These are phyloP conservation scores for Myripristis murdjan DNA, from an alignment of 2,797 vertebrate genomes.

Conservation along the genomic window DNA sequence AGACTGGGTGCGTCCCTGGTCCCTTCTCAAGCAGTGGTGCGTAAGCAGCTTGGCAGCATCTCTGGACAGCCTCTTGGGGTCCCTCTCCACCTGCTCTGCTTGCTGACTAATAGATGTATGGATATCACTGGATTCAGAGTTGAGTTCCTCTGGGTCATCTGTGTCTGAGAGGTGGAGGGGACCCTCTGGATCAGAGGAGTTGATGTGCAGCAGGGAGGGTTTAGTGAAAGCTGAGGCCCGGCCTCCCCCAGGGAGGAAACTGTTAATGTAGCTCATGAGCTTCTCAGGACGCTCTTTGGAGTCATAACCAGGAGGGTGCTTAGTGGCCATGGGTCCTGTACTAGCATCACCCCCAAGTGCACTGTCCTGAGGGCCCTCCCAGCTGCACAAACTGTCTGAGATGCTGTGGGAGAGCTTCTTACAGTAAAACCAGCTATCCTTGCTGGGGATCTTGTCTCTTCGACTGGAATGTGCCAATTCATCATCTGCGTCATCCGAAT, in stretches of 20 bases:
- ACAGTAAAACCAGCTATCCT: slow-evolving; percentile 82
- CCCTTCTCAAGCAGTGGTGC: slow-evolving; percentile 75
- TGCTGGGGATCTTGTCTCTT: slow-evolving; percentile 82
- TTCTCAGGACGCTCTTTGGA: slow-evolving; percentile 89
- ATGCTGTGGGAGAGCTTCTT: slow-evolving; percentile 89
- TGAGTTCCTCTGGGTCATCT: slow-evolving; percentile 86
- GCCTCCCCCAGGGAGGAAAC: slow-evolving; percentile 82
- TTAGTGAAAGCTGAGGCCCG: slow-evolving; percentile 76
- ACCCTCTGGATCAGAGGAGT: slow-evolving; percentile 54
- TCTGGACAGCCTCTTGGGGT: slow-evolving; percentile 73
- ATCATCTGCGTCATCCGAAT: slow-evolving; percentile 91
- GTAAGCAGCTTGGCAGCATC: slow-evolving; percentile 73
- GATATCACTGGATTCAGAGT: slow-evolving; percentile 84
- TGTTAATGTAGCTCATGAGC: slow-evolving; percentile 87
- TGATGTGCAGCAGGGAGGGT: slow-evolving; percentile 72
- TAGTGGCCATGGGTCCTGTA: slow-evolving; percentile 56
- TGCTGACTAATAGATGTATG: slow-evolving; percentile 76
- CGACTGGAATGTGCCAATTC: slow-evolving; percentile 81
- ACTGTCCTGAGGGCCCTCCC: slow-evolving; percentile 80
- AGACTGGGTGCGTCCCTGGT: slow-evolving; percentile 77
- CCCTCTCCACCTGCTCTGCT: slow-evolving; percentile 77
- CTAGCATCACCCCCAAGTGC: slow-evolving; percentile 58
- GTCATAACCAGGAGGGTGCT: slow-evolving; percentile 75
- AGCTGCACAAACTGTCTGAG: slow-evolving; percentile 92
- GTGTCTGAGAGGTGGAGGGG: slow-evolving; percentile 85